Conservation (phyloP, 2,888 invertebrate species). For the Patella caerulea region DNA sequence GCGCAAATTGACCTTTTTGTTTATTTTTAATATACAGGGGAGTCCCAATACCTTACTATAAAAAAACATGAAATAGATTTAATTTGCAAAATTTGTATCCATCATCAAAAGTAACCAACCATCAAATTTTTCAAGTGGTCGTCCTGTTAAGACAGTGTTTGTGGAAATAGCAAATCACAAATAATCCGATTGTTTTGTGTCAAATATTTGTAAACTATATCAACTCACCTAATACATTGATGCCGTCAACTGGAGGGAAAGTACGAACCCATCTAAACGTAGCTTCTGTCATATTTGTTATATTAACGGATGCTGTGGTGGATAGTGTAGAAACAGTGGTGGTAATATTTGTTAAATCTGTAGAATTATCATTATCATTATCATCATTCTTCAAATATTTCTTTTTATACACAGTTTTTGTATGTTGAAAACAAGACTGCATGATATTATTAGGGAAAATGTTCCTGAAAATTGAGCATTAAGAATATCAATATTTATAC, state of each 20-base stretch:
- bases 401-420: conserved; percentile 73
- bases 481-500: too few relatives aligned
- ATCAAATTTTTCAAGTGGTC: too few relatives aligned
- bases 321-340: conserved; percentile 34
- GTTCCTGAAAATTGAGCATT: conserved; percentile 71
- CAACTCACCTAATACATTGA: conserved; percentile 77
- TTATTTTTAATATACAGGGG: too few relatives aligned
- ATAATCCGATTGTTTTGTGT: too few relatives aligned
- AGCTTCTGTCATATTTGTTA: conserved; percentile 36
- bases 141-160: too few relatives aligned
- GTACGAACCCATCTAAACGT: conserved; percentile 36
- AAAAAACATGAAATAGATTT: too few relatives aligned
- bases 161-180: too few relatives aligned
- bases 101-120: too few relatives aligned
- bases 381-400: conserved; percentile 34
- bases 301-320: conserved; percentile 26
- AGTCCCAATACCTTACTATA: too few relatives aligned
- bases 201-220: too few relatives aligned
- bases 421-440: conserved; percentile 77
- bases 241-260: conserved; percentile 73
- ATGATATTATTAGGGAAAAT: conserved; percentile 78
- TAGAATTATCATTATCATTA: conserved; percentile 22
- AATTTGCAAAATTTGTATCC: too few relatives aligned
- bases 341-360: conserved; percentile 32
- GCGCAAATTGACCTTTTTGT: too few relatives aligned